phyloP scores from a whole-genome alignment of 2,888 invertebrate genomes.

The Taphrorychus bicolor region DNA sequence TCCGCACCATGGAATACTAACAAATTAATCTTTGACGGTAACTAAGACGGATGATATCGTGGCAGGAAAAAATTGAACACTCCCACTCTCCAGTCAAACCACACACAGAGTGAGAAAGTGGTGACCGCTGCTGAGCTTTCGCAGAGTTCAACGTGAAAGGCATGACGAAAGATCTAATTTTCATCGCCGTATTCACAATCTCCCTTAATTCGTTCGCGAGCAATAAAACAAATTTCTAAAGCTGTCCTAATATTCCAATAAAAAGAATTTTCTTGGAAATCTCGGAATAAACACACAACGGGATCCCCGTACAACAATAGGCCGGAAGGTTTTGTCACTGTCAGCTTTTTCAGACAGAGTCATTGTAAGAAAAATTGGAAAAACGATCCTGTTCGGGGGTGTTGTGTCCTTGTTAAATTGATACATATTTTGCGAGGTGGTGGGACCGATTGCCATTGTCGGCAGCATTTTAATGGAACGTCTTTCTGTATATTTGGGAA shows the following conservation, averaged over 20 bases:
- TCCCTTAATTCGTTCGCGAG: background rate
- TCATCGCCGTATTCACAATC: background rate
- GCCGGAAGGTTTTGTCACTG: conserved; percentile 17
- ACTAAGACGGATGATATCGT: too few relatives aligned
- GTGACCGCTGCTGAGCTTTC: too few relatives aligned
- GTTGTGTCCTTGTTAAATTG: background rate
- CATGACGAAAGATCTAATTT: background rate
- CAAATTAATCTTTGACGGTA: too few relatives aligned
- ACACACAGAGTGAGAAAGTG: too few relatives aligned
- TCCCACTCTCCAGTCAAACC: too few relatives aligned
- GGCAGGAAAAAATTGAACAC: too few relatives aligned
- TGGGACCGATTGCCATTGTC: background rate
- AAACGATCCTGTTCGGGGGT: background rate
- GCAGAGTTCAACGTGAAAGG: too few relatives aligned
- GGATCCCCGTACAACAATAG: conserved; percentile 24
- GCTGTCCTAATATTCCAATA: conserved; percentile 31
- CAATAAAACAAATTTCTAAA: conserved; percentile 31
- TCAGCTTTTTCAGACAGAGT: conserved; percentile 16
- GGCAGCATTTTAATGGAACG: background rate
- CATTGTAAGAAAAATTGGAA: background rate
- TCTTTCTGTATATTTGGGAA: background rate
- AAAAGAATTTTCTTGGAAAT: conserved; percentile 29
- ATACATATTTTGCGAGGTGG: background rate
- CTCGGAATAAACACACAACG: conserved; percentile 26
- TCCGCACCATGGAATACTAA: too few relatives aligned